Base-by-base conservation (phyloP, 2,113 vertebrate genomes). In the Ophiodon elongatus region DNA sequence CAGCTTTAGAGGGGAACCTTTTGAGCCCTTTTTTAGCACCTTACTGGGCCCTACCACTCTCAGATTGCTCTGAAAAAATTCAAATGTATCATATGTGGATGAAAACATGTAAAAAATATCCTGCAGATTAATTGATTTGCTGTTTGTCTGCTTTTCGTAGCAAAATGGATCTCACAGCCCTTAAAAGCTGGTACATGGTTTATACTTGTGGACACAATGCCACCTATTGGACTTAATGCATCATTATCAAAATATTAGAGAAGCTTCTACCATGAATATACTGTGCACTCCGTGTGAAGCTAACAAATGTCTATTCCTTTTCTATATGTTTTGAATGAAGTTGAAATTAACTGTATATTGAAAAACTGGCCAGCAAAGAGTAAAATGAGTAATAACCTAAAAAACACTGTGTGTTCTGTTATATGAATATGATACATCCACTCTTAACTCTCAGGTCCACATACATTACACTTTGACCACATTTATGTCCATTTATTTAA, bases 141-240 rank as follows among this genome's bases (percentile, higher is more conserved):
- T n/a, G 59, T 63, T 27, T 63, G 2, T 56, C 27, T 68, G 33
- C 23, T 35, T 39, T 31, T 63, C 17, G 63, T 37, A 3, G n/a
- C 7, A 25, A 25, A 69, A 15, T 33, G 35, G 25, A 33, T 69
- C 4, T 79, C 64, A 37, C 6, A 8, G 37, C 2, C 7, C 9
- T 13, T 9, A 63, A 39, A 21, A 35, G 78, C n/a, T 15, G 10
- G 21, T 14, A 4, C 9, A n/a, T 27, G 39, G 25, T 65, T 62
- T 33, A 45, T 37, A 65, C 15, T 25, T 68, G 80, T 80, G 76
- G 59, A 50, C 45, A 84, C 65, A 76, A 21, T 76, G 82, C 89
- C 91, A 92, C 79, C 91, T 90, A 65, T 76, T 88, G 91, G 86
- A 54, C 4, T 5, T 21, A 15, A 25, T 50, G 43, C 14, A 33